Conservation (phyloP, 2,888 invertebrate genomes). For the Calameuta pallipes region DNA sequence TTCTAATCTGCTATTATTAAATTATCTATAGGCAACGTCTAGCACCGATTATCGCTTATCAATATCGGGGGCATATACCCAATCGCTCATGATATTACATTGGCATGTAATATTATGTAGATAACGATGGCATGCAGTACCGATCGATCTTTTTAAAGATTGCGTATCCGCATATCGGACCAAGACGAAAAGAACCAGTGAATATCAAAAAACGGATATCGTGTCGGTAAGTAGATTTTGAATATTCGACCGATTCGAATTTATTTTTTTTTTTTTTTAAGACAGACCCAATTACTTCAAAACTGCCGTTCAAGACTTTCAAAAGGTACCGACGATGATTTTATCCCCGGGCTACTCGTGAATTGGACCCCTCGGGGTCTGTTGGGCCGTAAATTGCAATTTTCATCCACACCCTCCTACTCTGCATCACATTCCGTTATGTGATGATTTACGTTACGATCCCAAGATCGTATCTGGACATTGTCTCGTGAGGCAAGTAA, state of each 20-base stretch:
- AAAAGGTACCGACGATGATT: no score
- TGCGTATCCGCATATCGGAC: neutral
- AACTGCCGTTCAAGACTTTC: no score
- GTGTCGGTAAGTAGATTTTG: no score
- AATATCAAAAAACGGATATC: no score
- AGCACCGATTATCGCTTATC: conserved; percentile 53
- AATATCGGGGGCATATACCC: conserved; percentile 40
- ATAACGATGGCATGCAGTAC: conserved; percentile 50
- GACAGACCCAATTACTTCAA: no score
- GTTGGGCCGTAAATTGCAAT: neutral
- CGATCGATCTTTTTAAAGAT: conserved; percentile 11
- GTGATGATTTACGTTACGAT: conserved; percentile 5
- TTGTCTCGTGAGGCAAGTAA: neutral
- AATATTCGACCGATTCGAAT: no score
- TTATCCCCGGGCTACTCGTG: neutral
- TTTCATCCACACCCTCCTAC: neutral
- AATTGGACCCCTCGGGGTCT: neutral
- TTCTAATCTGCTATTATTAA: conserved; percentile 47
- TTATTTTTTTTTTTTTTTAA: neutral
- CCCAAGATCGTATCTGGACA: neutral
- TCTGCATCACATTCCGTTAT: neutral
- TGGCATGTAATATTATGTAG: conserved; percentile 47
- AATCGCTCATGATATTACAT: conserved; percentile 21
- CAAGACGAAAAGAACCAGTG: no score
- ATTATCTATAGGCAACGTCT: conserved; percentile 44